A percentile compares a stretch with the other conserved stretches of the same genome.
Evolutionary conservation across 2,888 invertebrate species (phyloP).

Genomic region (Urechis unicinctus): DNA sequence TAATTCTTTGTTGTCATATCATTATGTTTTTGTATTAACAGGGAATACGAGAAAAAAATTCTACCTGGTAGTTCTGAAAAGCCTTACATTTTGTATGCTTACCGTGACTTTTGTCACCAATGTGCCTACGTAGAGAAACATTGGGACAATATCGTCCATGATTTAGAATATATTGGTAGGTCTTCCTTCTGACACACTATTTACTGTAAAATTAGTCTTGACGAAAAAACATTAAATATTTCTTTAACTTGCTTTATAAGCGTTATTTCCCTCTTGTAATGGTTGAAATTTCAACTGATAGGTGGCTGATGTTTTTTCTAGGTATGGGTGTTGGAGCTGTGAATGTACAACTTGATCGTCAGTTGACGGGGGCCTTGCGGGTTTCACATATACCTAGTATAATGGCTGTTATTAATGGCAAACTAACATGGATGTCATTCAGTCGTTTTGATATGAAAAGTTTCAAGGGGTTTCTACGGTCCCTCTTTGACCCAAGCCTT

Average conservation of each 20-base stretch:
- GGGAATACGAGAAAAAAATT: conserved; percentile 78
- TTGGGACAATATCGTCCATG: conserved; percentile 72
- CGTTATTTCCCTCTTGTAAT: not conserved
- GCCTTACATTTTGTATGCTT: conserved; percentile 82
- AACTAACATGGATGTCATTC: conserved; percentile 70
- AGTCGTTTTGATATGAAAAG: no score
- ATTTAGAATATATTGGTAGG: conserved; percentile 73
- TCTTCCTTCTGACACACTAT: not conserved
- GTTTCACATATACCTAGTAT: conserved; percentile 77
- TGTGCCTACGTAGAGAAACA: conserved; percentile 83
- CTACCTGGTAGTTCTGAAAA: conserved; percentile 75
- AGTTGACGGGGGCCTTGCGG: conserved; percentile 70
- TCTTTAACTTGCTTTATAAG: not conserved
- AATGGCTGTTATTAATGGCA: conserved; percentile 75
- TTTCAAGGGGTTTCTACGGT: conserved; percentile 72
- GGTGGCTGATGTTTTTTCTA: no score
- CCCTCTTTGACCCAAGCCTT: conserved; percentile 68
- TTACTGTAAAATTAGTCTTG: not conserved
- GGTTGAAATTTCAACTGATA: no score
- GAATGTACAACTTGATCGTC: conserved; percentile 76
- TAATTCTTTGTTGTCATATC: not conserved
- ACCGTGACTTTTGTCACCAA: conserved; percentile 90
- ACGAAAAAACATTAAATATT: not conserved
- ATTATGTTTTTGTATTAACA: conserved; percentile 45
- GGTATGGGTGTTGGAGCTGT: conserved; percentile 58